These are phyloP conservation scores for Dromius quadrimaculatus DNA, from an alignment of 2,888 invertebrate species.

Conservation along the genomic window DNA sequence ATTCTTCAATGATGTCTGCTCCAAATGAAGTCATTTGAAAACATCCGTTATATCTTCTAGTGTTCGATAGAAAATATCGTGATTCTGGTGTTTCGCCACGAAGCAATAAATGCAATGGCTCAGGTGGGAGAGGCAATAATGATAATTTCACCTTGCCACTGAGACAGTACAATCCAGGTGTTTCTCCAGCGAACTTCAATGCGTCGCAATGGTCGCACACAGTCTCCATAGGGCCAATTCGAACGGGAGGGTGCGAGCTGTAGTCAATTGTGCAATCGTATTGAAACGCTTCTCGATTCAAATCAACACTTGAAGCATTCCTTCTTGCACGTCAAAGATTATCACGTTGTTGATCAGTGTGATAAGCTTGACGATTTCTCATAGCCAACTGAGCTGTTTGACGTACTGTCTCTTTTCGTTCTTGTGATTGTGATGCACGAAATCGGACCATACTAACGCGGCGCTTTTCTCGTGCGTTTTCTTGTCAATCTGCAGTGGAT, in stretches of 20 bases:
- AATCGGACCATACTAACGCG: conserved; percentile 53
- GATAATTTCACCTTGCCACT: no score
- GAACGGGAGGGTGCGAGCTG: conserved; percentile 55
- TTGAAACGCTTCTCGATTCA: conserved; percentile 59
- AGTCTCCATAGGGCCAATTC: background rate
- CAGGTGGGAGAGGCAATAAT: no score
- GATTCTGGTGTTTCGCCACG: no score
- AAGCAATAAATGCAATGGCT: no score
- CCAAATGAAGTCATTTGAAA: no score
- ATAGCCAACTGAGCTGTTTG: conserved; percentile 57
- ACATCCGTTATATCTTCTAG: no score
- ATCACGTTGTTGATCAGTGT: conserved; percentile 56
- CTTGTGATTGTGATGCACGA: conserved; percentile 54
- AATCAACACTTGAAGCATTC: conserved; percentile 59
- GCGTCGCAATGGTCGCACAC: no score
- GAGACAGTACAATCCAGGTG: no score
- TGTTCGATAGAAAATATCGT: no score
- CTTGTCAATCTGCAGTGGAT: conserved; percentile 55
- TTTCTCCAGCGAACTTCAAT: no score
- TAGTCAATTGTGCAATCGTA: conserved; percentile 57
- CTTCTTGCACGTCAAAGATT: conserved; percentile 58
- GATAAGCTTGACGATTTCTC: conserved; percentile 57
- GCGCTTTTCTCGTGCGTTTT: conserved; percentile 55
- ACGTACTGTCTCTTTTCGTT: conserved; percentile 54
- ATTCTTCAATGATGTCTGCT: no score